A percentile compares a stretch with the other conserved stretches of the same genome.
phyloP scores from a whole-genome alignment of 2,113 vertebrate species.

The Athene noctua region DNA sequence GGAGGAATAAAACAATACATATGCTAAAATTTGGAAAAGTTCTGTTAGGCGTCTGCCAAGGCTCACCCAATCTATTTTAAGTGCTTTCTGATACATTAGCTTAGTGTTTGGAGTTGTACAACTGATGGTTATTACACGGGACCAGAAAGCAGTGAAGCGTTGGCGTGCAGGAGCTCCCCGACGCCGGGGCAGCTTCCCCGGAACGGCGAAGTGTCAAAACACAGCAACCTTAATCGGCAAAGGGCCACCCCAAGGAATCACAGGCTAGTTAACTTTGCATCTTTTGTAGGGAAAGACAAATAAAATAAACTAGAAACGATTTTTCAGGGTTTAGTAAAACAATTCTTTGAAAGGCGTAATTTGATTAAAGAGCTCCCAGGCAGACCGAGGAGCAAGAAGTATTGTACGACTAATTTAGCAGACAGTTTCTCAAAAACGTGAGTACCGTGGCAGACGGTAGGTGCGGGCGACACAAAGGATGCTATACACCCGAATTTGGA shows the following conservation, averaged over 20 bases:
- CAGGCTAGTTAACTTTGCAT: not conserved
- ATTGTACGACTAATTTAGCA: not conserved
- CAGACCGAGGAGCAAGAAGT: not conserved
- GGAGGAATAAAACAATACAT: slow-evolving; percentile 74
- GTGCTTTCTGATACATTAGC: slow-evolving; percentile 81
- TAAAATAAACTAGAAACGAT: not conserved
- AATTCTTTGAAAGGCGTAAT: not conserved
- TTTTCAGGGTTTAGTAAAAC: not conserved
- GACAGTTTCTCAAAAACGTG: not conserved
- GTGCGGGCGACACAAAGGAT: not conserved
- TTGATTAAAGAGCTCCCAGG: slow-evolving; percentile 56
- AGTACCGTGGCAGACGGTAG: not conserved
- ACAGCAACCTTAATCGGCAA: not conserved
- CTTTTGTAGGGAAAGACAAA: not conserved
- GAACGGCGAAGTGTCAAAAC: not conserved
- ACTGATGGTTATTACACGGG: slow-evolving; percentile 73
- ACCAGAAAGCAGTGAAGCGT: slow-evolving; percentile 73
- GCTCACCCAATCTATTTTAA: slow-evolving; percentile 76
- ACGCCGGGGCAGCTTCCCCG: not conserved
- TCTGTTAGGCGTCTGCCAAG: slow-evolving; percentile 63
- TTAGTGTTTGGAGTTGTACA: slow-evolving; percentile 74
- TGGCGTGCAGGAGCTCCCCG: slow-evolving; percentile 58
- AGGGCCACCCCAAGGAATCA: not conserved
- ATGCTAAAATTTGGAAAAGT: slow-evolving; percentile 74
- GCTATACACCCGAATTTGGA: not conserved